Evolutionary conservation across 2,113 vertebrate species (phyloP), one percentile per base, ranked within the genome.

Genomic region (Speoplatyrhinus poulsoni): DNA sequence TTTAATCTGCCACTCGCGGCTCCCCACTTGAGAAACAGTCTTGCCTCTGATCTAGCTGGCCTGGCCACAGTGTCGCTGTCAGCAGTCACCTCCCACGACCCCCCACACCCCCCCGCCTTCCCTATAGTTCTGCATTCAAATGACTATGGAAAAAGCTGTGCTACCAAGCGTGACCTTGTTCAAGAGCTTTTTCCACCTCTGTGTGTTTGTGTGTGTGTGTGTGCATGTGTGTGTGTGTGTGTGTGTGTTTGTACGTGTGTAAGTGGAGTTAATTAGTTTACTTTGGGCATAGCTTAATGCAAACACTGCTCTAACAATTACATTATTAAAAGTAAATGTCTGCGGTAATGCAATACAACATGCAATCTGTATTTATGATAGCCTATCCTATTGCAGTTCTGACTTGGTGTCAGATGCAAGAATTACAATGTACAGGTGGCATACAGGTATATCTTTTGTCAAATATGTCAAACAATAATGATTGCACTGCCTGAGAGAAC

Each of bases 181-280:
- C 77, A 88, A 91, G 89, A 90, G 85, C 65, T 82, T 90, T 89
- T 92, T 90, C 87, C 88, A 91, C 87, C 85, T 90, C 67, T 83
- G 69, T 68, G 75, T 70, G 54, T 63, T 15, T 73, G 59, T 71
- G 52, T 63, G 63, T 32, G 56, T 65, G 63, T 32, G 53, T 60
- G 52, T 49, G 62, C 54, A 41, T 62, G 33, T 60, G 36, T 49
- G 62, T n/a, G 47, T 41, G n/a, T 52, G 50, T 67, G 66, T 59
- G 32, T 57, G 63, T 47, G 57, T 48, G 12, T 70, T 75, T 74
- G 55, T 67, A 59, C 50, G 53, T 55, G 53, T 55, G 55, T 16
- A 17, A 16, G 10, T 55, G 9, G 26, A 26, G 26, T 26, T 26
- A 26, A 26, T 26, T 26, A 26, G 26, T 26, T 26, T 26, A 2